Evolutionary conservation across 2,113 vertebrate species (phyloP).

Genomic region (Shinisaurus crocodilurus): DNA sequence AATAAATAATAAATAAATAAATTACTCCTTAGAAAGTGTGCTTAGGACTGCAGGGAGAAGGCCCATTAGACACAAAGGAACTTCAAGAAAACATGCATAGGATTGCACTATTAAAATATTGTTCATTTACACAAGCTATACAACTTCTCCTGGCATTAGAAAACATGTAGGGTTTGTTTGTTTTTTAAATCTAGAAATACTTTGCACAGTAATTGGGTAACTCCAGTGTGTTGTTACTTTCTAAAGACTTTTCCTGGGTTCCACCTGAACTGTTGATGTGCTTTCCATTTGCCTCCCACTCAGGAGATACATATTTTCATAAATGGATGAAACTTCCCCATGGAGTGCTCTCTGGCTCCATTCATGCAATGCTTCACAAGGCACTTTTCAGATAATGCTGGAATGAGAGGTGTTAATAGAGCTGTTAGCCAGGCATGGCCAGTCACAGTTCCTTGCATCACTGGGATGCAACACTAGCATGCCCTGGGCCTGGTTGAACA

Average conservation of each 20-base stretch:
- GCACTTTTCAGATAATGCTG: conserved; percentile 7
- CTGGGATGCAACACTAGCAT: background rate
- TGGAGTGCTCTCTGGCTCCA: conserved; percentile 26
- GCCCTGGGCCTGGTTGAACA: background rate
- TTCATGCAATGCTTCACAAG: conserved; percentile 38
- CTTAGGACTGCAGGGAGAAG: background rate
- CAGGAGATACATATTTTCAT: conserved; percentile 41
- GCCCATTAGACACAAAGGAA: background rate
- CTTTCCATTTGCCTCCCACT: conserved; percentile 39
- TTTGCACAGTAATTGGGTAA: background rate
- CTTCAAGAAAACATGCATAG: background rate
- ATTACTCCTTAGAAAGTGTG: background rate
- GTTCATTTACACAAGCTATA: conserved; percentile 37
- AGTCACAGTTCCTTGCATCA: background rate
- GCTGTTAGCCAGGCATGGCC: conserved; percentile 1
- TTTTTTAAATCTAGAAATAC: conserved; percentile 4
- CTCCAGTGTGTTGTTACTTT: background rate
- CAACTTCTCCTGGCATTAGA: conserved; percentile 39
- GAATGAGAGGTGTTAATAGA: conserved; percentile 13
- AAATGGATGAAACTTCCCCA: conserved; percentile 39
- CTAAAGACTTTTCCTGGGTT: background rate
- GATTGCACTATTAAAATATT: background rate
- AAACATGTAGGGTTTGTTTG: background rate
- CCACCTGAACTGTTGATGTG: conserved; percentile 22
- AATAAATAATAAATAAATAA: no score